Percentiles rank a stretch among this genome's conserved stretches.
phyloP scores from a whole-genome alignment of 2,113 vertebrate genomes.

The Chaetura pelagica region DNA sequence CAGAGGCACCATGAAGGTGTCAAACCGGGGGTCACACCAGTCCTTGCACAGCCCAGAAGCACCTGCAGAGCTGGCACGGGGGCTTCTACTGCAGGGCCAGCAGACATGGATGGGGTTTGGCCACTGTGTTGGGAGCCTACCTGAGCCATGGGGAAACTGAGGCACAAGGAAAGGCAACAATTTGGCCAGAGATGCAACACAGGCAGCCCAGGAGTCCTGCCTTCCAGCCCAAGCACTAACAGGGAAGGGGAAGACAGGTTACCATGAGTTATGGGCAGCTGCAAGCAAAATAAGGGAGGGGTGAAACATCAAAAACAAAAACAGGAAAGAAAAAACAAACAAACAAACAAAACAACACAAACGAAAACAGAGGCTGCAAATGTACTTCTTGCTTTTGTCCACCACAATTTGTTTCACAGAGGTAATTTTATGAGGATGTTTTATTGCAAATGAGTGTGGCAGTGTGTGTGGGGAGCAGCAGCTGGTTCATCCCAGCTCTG shows the following conservation, averaged over 20 bases:
- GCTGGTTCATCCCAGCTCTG: not conserved
- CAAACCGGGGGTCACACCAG: not conserved
- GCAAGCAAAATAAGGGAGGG: rapidly evolving
- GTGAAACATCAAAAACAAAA: not conserved
- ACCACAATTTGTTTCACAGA: rapidly evolving
- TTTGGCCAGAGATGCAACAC: not conserved
- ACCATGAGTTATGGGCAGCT: not conserved
- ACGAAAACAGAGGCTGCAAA: not conserved
- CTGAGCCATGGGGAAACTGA: not conserved
- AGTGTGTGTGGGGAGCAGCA: not conserved
- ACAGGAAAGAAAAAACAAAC: too few species aligned
- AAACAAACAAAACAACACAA: too few species aligned
- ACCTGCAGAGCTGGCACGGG: not conserved
- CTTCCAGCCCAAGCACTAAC: rapidly evolving
- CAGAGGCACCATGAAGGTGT: rapidly evolving
- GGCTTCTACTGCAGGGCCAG: not conserved
- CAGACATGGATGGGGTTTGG: rapidly evolving
- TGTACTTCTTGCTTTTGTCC: not conserved
- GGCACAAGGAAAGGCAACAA: not conserved
- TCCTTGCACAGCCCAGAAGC: not conserved
- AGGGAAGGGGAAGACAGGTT: not conserved
- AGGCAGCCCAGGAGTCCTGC: not conserved
- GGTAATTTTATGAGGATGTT: not conserved
- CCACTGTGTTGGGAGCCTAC: not conserved
- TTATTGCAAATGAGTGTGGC: rapidly evolving